Conservation (phyloP, 2,113 vertebrate genomes). For the Thinocorus orbignyianus region DNA sequence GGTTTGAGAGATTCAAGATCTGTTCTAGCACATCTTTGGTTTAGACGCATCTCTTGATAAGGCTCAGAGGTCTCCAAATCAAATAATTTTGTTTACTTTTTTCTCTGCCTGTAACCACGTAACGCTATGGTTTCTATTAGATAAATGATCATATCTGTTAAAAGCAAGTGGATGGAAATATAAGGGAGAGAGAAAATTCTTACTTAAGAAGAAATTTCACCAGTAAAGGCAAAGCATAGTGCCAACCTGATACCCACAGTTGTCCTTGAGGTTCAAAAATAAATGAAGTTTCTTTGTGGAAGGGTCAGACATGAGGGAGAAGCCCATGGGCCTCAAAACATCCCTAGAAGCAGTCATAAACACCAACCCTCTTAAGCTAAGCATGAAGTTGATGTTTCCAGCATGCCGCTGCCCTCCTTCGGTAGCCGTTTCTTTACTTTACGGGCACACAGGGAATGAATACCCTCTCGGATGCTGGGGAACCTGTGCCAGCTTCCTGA, state of each 20-base stretch:
- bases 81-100: background rate
- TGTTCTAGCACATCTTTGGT: background rate
- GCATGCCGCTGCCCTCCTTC: background rate
- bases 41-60: background rate
- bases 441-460: background rate
- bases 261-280: background rate
- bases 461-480: background rate
- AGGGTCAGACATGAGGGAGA: background rate
- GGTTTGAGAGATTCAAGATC: constrained; percentile 10
- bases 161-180: background rate
- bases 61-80: constrained; percentile 39
- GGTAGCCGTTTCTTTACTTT: background rate
- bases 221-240: background rate
- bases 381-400: background rate
- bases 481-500: background rate
- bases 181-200: background rate
- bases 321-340: rapidly evolving
- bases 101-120: constrained; percentile 16
- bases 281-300: background rate
- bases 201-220: background rate
- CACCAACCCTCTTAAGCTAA: background rate
- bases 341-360: background rate
- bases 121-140: background rate
- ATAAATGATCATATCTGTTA: background rate
- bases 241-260: background rate